Base-by-base conservation (phyloP, 2,888 invertebrate genomes). In the Caenorhabditis sp. region DNA sequence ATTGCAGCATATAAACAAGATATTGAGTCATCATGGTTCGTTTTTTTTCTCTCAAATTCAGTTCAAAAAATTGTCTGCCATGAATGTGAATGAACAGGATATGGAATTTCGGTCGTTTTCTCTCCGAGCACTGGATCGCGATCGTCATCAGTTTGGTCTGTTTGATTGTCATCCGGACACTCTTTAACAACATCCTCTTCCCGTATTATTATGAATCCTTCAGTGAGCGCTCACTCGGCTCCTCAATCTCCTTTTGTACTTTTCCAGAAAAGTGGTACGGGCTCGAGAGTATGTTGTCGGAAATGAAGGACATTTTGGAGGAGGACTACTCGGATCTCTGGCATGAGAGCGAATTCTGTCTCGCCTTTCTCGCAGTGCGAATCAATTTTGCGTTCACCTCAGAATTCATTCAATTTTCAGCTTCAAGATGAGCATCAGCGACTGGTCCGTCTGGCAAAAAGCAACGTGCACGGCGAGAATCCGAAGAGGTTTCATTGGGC, bases 401-500 rank as follows among this genome's bases (percentile, higher is more conserved):
- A n/a, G n/a, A n/a, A n/a, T n/a, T 45, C 13, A 32, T 15, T 13
- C 15, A n/a, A 6, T 46, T 74, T 74, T 39, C 58, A 76, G 76
- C 65, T 76, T 11, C 70, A 58, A 58, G 70, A 70, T 24, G 70
- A 76, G 26, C 70, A 76, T 9, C 70, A 76, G 41, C 50, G 58
- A 6, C 27, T 76, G 13, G 41, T 63, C n/a, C 48, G 62, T 30
- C 15, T 76, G 15, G 43, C 52, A n/a, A 70, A 71, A 52, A 70
- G 56, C 43, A 59, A 76, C 20, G 22, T 41, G 3, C 45, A 76
- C 35, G 70, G 70, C 6, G 70, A 76, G 45, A 70, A 76, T 70
- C 76, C 76, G 32, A 22, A 48, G 24, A 26, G 70, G 27, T 70
- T 70, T 46, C 76, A 76, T 59, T 76, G 76, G 76, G 58, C 70